Conservation (phyloP, 92 coral and sea anemone species). For the Palythoa grandis region DNA sequence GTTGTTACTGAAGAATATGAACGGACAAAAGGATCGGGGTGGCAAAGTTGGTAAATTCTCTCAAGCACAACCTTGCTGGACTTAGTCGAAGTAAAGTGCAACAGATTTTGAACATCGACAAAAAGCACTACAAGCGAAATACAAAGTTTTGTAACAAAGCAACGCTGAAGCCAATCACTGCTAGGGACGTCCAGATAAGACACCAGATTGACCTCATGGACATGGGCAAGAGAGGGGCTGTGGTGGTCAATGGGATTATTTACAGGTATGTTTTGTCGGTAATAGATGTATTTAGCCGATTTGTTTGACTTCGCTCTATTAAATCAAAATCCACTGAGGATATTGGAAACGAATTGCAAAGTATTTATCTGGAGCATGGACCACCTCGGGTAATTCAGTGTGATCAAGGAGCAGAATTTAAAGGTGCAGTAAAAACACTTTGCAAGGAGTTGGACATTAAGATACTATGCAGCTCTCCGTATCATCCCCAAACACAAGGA, state of each 20-base stretch:
- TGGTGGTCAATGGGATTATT: background rate
- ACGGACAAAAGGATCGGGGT: constrained; percentile 41
- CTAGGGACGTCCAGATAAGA: constrained; percentile 46
- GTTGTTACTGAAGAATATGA: background rate
- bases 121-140: constrained; percentile 20
- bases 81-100: constrained; percentile 17
- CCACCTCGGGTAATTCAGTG: background rate
- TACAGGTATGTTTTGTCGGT: constrained; percentile 7
- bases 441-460: background rate
- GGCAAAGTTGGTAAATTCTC: background rate
- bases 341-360: background rate
- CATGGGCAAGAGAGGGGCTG: constrained; percentile 16
- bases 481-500: constrained; percentile 17
- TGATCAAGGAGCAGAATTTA: constrained; percentile 3
- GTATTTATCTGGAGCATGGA: background rate
- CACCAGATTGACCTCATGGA: constrained; percentile 40
- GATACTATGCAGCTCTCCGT: background rate
- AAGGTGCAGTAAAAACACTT: background rate
- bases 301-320: background rate
- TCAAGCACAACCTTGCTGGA: background rate
- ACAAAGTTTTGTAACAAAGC: constrained; percentile 37
- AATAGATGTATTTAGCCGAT: constrained; percentile 6
- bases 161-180: constrained; percentile 47
- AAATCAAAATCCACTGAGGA: background rate
- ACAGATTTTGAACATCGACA: constrained; percentile 6